Conservation (phyloP, 1,140 invertebrate species). For the Papilio polytes region DNA sequence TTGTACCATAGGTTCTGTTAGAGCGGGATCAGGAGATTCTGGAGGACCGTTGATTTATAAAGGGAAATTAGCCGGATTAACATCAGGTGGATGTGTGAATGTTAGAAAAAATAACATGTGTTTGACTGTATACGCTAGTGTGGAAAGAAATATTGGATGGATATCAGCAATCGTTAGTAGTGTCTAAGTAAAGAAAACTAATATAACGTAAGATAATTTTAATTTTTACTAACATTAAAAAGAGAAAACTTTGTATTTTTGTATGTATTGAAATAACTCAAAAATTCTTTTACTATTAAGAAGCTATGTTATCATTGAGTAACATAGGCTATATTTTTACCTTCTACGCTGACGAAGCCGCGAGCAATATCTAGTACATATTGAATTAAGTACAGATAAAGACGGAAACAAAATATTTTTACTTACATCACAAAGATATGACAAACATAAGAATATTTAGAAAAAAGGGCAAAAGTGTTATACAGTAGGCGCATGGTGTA, state of each 20-base stretch:
- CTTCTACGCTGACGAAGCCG: too few relatives aligned
- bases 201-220: too few relatives aligned
- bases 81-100: slow-evolving; percentile 41
- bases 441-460: too few relatives aligned
- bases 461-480: too few relatives aligned
- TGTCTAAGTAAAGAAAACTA: neutral
- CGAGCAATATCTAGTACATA: too few relatives aligned
- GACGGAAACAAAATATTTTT: neutral
- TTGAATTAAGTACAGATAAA: neutral
- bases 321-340: too few relatives aligned
- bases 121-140: slow-evolving; percentile 43
- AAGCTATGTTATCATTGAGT: too few relatives aligned
- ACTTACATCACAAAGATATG: neutral
- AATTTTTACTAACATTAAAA: too few relatives aligned
- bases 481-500: too few relatives aligned
- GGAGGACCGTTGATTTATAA: slow-evolving; percentile 45
- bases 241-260: too few relatives aligned
- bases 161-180: slow-evolving; percentile 31
- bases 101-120: slow-evolving; percentile 38
- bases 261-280: too few relatives aligned
- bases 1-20: slow-evolving; percentile 43
- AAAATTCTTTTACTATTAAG: too few relatives aligned
- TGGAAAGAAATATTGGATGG: slow-evolving; percentile 44
- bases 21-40: slow-evolving; percentile 47
- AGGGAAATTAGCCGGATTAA: slow-evolving; percentile 42